Evolutionary conservation across 2,113 vertebrate species (phyloP), one percentile per base, ranked within the genome.

Genomic region (Vidua chalybeata): DNA sequence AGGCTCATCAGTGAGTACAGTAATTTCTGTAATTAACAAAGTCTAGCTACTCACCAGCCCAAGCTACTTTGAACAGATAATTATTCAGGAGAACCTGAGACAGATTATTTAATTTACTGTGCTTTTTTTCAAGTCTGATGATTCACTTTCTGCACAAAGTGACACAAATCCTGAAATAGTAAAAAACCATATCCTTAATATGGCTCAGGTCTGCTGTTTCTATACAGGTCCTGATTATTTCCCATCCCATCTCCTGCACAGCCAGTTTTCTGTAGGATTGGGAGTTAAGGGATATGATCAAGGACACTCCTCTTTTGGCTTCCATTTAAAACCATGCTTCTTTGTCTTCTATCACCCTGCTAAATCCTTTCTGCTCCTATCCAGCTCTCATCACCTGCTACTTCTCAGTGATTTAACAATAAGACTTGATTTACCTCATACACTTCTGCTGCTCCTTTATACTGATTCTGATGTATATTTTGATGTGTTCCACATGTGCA

Each of bases 291-390:
- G 6, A 20, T 74, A 46, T 4, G 7, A 33, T n/a, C 35, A 69
- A 1, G 1, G 4, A 11, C 0, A 0, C 12, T 79, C 19, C 16
- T 66, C 18, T 39, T 17, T 23, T 67, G 28, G 9, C 26, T 37
- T 84, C 46, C 21, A 6, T 75, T 78, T 62, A 69, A 75, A 1
- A 1, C 14, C 41, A 24, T 1, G 0, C 31, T 84, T 28, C 51
- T 78, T 84, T 80, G 28, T 74, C 28, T 92, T 94, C 84, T 37
- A 71, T 21, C 35, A 51, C 9, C 26, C 46, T 74, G 11, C n/a
- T 87, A 39, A 48, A 9, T 64, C 16, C 35, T 75, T 71, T 63
- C 74, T 77, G 17, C 54, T 91, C 59, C 74, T 52, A 71, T 66
- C 10, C 23, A 59, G 6, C 8, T 74, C 11, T 71, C 39, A 62